Conservation (phyloP, 1,140 invertebrate species). For the Branchinecta lynchi region DNA sequence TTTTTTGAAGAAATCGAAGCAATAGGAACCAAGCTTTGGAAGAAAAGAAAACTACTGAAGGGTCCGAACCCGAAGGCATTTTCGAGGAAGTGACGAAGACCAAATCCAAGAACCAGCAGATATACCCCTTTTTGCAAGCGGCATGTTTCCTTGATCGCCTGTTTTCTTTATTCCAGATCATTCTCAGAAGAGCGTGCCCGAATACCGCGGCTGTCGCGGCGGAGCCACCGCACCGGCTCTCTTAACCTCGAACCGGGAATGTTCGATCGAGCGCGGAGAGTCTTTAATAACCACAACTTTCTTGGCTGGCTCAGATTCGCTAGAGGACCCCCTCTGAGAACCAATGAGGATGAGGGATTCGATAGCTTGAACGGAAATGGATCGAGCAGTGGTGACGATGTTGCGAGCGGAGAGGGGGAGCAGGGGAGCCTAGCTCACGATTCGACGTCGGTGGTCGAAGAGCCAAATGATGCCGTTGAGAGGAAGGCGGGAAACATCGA, state of each 20-base stretch:
- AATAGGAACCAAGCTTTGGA: no score
- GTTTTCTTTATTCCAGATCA: background rate
- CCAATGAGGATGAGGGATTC: constrained; percentile 60
- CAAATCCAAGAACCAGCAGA: no score
- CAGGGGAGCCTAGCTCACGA: constrained; percentile 32
- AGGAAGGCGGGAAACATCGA: constrained; percentile 15
- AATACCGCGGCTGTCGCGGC: background rate
- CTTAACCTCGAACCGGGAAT: background rate
- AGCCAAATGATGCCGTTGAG: constrained; percentile 32
- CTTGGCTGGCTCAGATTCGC: background rate
- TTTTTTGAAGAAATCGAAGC: no score
- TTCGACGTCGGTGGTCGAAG: constrained; percentile 33
- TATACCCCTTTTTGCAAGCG: no score
- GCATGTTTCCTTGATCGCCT: no score
- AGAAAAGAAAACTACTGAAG: no score
- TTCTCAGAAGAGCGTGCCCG: background rate
- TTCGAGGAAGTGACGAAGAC: no score
- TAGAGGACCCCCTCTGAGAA: background rate
- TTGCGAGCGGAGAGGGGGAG: constrained; percentile 22
- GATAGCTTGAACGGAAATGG: constrained; percentile 54
- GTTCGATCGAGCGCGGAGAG: background rate
- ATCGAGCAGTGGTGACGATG: constrained; percentile 32
- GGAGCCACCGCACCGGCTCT: background rate
- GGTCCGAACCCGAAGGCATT: background rate
- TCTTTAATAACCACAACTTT: background rate